Evolutionary conservation across 2,113 vertebrate species (phyloP).

Genomic region (Amazona guildingii): DNA sequence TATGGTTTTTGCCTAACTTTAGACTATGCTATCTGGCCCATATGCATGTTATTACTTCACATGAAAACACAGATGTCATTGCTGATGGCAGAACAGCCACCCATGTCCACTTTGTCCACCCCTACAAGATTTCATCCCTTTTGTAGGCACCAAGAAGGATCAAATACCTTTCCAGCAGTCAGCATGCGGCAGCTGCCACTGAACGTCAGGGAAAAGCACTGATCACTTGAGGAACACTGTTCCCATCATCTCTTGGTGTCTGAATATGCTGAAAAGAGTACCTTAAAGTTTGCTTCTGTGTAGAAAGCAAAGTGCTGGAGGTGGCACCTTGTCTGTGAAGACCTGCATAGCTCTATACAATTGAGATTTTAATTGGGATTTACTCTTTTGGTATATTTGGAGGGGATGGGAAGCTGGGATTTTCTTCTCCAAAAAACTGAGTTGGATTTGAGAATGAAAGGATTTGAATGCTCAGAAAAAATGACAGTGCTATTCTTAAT

Average conservation of each 20-base stretch:
- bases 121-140: neutral
- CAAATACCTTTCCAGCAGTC: neutral
- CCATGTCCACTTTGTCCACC: neutral
- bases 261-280: neutral
- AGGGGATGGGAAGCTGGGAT: neutral
- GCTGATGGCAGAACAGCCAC: neutral
- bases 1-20: neutral
- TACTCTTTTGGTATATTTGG: neutral
- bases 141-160: neutral
- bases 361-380: neutral
- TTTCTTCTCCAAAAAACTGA: neutral
- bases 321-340: neutral
- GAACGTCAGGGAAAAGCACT: neutral
- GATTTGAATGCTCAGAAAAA: neutral
- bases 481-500: neutral
- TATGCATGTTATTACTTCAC: neutral
- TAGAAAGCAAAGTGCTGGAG: neutral
- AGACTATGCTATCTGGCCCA: neutral
- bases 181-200: neutral
- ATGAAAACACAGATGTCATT: neutral
- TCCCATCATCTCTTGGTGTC: neutral
- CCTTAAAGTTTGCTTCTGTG: neutral
- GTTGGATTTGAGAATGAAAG: neutral
- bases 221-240: neutral
- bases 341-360: neutral